Conservation (phyloP, 1,140 invertebrate genomes). For the Brachionus plicatilis region DNA sequence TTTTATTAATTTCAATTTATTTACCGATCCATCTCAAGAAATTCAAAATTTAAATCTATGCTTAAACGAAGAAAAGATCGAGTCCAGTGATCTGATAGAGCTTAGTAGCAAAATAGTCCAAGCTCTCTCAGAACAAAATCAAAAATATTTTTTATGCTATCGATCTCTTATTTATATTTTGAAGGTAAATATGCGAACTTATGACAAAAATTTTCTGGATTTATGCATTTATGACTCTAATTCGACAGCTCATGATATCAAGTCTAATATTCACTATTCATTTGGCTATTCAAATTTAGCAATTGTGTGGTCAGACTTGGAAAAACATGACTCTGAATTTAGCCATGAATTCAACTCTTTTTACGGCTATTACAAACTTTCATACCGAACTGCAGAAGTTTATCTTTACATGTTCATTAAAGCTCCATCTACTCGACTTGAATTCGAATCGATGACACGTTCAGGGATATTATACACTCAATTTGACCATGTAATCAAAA, state of each 20-base stretch:
- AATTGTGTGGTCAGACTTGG: neutral
- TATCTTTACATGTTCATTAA: neutral
- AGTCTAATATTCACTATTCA: neutral
- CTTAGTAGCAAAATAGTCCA: neutral
- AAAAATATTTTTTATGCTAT: neutral
- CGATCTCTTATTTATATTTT: neutral
- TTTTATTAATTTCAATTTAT: conserved; percentile 8
- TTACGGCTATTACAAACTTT: neutral
- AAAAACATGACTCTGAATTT: neutral
- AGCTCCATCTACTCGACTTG: neutral
- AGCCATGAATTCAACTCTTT: neutral
- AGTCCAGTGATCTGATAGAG: neutral
- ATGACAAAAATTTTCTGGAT: neutral
- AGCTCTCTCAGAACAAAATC: neutral
- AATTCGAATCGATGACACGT: neutral
- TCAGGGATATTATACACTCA: neutral
- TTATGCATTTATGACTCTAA: neutral
- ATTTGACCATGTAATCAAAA: neutral
- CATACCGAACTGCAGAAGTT: neutral
- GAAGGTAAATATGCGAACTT: neutral
- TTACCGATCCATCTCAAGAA: conserved; percentile 6
- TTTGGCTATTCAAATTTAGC: neutral
- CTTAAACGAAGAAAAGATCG: neutral
- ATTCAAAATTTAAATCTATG: neutral
- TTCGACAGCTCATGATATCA: neutral